Percentiles rank a stretch among this genome's conserved stretches.
Evolutionary conservation across 2,888 invertebrate species (phyloP).

Genomic region (Dynastes maya): DNA sequence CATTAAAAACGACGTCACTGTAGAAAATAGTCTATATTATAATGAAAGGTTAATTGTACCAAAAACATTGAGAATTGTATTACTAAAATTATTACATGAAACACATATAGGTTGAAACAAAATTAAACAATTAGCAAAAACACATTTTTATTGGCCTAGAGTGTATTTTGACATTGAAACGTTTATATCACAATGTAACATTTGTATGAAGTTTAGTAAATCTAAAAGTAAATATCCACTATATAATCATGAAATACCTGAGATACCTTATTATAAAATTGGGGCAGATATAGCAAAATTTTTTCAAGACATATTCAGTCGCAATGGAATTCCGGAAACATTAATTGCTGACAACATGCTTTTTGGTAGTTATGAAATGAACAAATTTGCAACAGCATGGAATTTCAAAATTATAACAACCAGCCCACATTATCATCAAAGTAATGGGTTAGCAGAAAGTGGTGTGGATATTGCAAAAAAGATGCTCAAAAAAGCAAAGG

Average conservation of each 20-base stretch:
- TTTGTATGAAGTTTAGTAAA: too few relatives aligned
- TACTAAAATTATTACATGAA: constrained; percentile 2
- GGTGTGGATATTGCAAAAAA: constrained; percentile 29
- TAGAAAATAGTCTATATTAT: neutral
- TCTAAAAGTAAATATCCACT: too few relatives aligned
- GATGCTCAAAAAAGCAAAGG: constrained; percentile 4
- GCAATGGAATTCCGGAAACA: constrained; percentile 7
- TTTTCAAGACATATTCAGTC: neutral
- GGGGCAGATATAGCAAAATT: constrained; percentile 12
- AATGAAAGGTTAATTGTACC: neutral
- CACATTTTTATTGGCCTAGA: neutral
- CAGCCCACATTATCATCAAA: constrained; percentile 42
- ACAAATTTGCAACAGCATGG: constrained; percentile 21
- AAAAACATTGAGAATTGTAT: neutral
- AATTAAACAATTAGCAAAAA: neutral
- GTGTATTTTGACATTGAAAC: neutral
- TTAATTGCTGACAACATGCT: neutral
- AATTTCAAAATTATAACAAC: constrained; percentile 36
- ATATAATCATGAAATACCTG: constrained; percentile 8
- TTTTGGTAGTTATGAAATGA: neutral
- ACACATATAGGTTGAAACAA: neutral
- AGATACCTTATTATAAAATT: constrained; percentile 4
- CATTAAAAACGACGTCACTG: neutral
- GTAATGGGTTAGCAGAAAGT: constrained; percentile 40
- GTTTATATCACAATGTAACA: neutral